A percentile compares a stretch with the other conserved stretches of the same genome.
These are phyloP conservation scores for Lepilemur septentrionalis DNA, from an alignment of 2,797 vertebrate species.

Conservation along the genomic window DNA sequence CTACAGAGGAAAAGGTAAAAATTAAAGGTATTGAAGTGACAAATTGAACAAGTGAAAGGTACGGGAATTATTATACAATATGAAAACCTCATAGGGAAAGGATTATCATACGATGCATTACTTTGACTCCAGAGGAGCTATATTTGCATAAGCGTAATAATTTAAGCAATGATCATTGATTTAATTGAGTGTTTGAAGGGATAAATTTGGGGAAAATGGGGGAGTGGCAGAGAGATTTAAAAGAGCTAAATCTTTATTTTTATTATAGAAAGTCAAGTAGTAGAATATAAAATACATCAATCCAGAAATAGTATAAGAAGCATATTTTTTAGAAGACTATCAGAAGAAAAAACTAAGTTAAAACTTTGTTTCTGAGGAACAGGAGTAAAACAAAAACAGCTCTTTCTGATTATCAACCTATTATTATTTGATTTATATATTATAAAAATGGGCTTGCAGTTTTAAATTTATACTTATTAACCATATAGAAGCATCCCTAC, in stretches of 20 bases:
- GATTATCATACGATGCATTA: neutral
- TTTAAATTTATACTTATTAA: neutral
- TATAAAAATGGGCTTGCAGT: neutral
- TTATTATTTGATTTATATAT: constrained; percentile 6
- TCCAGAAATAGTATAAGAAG: neutral
- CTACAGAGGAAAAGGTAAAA: neutral
- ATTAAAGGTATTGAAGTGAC: neutral
- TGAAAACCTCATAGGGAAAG: neutral
- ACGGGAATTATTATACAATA: neutral
- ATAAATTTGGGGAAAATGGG: neutral
- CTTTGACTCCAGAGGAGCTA: neutral
- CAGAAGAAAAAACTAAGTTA: neutral
- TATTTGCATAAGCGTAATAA: neutral
- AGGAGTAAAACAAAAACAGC: neutral
- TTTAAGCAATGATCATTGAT: neutral
- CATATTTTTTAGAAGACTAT: constrained; percentile 5
- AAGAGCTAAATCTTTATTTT: constrained; percentile 5
- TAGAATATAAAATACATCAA: neutral
- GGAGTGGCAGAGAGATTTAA: neutral
- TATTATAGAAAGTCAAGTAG: neutral
- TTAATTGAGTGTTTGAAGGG: neutral
- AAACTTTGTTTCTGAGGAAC: neutral
- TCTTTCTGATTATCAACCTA: neutral
- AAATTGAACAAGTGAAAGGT: neutral
- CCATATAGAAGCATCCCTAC: neutral